A percentile compares a stretch with the other conserved stretches of the same genome.
Evolutionary conservation across 2,888 invertebrate species (phyloP).

Genomic region (Monochamus alternatus): DNA sequence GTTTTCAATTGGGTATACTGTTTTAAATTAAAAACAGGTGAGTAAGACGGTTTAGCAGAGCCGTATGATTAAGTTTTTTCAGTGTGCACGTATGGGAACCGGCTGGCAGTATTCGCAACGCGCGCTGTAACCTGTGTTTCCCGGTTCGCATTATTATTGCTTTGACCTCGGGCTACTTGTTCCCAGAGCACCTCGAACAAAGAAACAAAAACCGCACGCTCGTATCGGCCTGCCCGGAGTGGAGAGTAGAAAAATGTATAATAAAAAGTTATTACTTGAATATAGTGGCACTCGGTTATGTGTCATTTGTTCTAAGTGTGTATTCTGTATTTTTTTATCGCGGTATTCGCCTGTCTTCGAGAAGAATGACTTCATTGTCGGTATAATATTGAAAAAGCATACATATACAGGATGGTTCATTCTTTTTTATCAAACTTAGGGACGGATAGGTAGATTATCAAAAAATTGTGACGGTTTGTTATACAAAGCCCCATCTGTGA

Average conservation of each 20-base stretch:
- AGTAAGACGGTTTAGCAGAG: not conserved
- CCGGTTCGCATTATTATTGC: constrained; percentile 4
- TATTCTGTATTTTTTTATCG: not conserved
- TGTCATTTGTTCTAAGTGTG: not conserved
- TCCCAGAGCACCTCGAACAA: not conserved
- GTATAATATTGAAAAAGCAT: not conserved
- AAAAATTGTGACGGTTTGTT: no score
- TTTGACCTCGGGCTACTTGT: constrained; percentile 7
- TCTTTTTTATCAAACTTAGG: no score
- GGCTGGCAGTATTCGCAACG: not conserved
- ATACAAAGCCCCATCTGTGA: no score
- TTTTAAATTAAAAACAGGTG: not conserved
- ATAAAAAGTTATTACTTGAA: constrained; percentile 1
- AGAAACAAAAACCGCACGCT: not conserved
- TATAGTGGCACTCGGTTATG: not conserved
- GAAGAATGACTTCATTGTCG: not conserved
- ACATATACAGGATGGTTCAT: not conserved
- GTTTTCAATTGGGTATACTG: no score
- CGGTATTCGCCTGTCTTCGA: not conserved
- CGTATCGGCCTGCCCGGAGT: not conserved
- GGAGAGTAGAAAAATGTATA: not conserved
- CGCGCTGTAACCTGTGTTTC: not conserved
- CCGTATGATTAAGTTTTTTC: not conserved
- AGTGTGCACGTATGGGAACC: not conserved
- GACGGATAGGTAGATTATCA: no score